Conservation (phyloP, 2,113 vertebrate genomes). For the Patagioenas fasciata region DNA sequence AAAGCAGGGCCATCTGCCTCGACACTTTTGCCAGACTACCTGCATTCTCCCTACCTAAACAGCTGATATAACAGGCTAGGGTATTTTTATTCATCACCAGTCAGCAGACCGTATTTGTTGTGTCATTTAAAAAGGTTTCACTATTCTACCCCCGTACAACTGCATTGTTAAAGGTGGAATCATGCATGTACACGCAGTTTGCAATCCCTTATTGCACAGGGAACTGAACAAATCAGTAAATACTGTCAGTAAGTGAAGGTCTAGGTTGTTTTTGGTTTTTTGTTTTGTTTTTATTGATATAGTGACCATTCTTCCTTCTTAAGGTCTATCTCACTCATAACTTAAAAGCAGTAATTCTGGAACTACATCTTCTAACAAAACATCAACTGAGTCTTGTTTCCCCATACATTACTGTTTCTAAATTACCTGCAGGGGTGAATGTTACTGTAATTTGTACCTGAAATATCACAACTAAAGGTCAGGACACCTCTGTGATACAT, state of each 20-base stretch:
- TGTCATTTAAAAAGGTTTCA: not conserved
- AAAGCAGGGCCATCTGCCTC: not conserved
- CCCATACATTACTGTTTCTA: not conserved
- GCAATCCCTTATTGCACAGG: not conserved
- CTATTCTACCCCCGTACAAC: not conserved
- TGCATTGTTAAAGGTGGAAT: not conserved
- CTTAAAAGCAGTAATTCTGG: not conserved
- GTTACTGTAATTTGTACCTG: not conserved
- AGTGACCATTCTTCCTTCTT: not conserved
- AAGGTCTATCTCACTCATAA: not conserved
- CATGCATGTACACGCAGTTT: rapidly evolving
- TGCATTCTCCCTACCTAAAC: not conserved
- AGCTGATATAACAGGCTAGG: not conserved
- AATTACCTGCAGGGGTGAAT: not conserved
- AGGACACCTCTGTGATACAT: not conserved
- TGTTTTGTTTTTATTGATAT: too few relatives aligned
- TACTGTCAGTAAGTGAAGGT: not conserved
- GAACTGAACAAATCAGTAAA: not conserved
- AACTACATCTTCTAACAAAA: not conserved
- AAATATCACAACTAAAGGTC: not conserved
- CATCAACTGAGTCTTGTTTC: not conserved
- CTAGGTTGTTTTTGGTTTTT: not conserved
- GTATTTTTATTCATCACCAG: not conserved
- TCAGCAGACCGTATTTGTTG: not conserved
- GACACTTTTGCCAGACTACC: not conserved